These are phyloP conservation scores for Emmelina monodactyla DNA, from an alignment of 2,888 invertebrate species.

Conservation along the genomic window DNA sequence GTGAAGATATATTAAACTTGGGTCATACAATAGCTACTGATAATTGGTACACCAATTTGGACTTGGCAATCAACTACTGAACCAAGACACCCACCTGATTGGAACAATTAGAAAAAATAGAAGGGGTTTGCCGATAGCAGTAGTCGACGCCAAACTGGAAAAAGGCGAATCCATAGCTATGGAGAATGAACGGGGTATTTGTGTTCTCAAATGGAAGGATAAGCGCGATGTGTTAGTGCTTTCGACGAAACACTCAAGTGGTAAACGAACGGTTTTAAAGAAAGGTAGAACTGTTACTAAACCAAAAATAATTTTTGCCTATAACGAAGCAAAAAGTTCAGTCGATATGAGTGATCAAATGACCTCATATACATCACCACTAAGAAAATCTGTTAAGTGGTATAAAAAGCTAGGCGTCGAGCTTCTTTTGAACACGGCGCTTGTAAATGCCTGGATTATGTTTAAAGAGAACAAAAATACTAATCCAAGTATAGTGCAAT, in stretches of 20 bases:
- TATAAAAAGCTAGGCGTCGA: slow-evolving; percentile 21
- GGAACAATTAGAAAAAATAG: slow-evolving; percentile 27
- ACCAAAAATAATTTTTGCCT: slow-evolving; percentile 12
- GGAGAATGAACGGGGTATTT: slow-evolving; percentile 23
- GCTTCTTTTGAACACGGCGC: slow-evolving; percentile 18
- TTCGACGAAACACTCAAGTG: slow-evolving; percentile 18
- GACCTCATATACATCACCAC: slow-evolving; percentile 15
- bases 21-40: slow-evolving; percentile 18
- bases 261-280: slow-evolving; percentile 11
- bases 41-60: slow-evolving; percentile 26
- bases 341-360: slow-evolving; percentile 22
- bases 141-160: slow-evolving; percentile 23
- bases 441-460: slow-evolving; percentile 18
- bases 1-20: slow-evolving; percentile 15
- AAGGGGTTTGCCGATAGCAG: slow-evolving; percentile 22
- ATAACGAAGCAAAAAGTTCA: slow-evolving; percentile 19
- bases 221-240: slow-evolving; percentile 20
- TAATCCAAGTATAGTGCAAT: slow-evolving; percentile 12
- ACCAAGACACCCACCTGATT: slow-evolving; percentile 24
- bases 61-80: slow-evolving; percentile 21
- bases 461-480: slow-evolving; percentile 12
- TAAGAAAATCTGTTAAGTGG: slow-evolving; percentile 23
- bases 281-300: slow-evolving; percentile 13
- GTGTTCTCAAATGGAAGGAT: slow-evolving; percentile 21
- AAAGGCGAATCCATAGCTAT: slow-evolving; percentile 17